Percentiles rank a stretch among this genome's conserved stretches.
Evolutionary conservation across 2,113 vertebrate species (phyloP).

Genomic region (Excalfactoria chinensis): DNA sequence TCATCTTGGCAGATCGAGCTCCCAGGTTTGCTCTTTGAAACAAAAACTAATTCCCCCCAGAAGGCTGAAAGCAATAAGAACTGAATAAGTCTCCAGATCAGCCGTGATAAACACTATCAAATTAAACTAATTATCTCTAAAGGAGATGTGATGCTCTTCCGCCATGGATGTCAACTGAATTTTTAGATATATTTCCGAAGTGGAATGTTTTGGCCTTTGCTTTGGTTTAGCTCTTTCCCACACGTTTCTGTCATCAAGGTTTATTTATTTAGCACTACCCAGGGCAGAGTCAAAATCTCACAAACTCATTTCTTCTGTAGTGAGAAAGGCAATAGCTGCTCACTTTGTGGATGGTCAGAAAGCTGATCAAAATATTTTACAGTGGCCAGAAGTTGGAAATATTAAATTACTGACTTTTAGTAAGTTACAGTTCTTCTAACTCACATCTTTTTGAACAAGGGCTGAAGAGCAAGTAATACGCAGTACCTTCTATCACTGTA

Average conservation of each 20-base stretch:
- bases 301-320: background rate
- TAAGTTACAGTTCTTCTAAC: background rate
- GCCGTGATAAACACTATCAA: background rate
- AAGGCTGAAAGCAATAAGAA: background rate
- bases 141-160: background rate
- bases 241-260: background rate
- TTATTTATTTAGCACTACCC: background rate
- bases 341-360: background rate
- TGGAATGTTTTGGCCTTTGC: background rate
- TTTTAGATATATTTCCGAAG: background rate
- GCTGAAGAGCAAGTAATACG: background rate
- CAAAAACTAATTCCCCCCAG: background rate
- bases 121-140: background rate
- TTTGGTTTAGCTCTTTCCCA: background rate
- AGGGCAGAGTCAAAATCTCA: background rate
- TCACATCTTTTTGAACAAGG: background rate
- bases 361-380: background rate
- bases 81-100: background rate
- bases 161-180: background rate
- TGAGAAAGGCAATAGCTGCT: background rate
- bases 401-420: background rate
- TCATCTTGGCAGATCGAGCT: background rate
- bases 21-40: background rate
- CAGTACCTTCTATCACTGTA: background rate
- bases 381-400: background rate